Evolutionary conservation across 2,113 vertebrate species (phyloP).

Genomic region (Trogon surrucura): DNA sequence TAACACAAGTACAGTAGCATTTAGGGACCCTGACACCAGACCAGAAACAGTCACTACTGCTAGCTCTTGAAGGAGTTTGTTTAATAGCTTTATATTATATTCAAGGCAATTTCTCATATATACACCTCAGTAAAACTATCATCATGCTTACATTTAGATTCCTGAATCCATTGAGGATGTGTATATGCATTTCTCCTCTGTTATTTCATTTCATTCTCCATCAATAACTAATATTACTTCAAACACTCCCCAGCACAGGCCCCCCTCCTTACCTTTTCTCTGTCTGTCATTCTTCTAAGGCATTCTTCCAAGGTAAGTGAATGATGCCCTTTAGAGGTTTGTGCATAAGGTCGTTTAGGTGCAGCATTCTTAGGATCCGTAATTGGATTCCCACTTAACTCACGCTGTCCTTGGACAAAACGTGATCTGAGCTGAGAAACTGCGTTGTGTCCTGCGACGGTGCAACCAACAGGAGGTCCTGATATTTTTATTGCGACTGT

Average conservation of each 20-base stretch:
- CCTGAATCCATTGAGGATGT: neutral
- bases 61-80: neutral
- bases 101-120: neutral
- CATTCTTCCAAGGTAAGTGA: constrained; percentile 78
- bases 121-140: neutral
- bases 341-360: constrained; percentile 82
- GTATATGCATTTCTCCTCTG: neutral
- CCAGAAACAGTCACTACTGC: neutral
- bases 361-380: constrained; percentile 46
- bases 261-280: constrained; percentile 74
- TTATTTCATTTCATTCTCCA: neutral
- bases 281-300: constrained; percentile 80
- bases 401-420: constrained; percentile 72
- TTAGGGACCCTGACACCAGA: neutral
- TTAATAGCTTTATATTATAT: neutral
- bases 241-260: neutral
- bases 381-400: constrained; percentile 75
- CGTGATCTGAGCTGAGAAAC: constrained; percentile 66
- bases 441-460: constrained; percentile 74
- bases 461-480: constrained; percentile 67
- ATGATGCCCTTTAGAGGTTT: neutral
- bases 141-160: neutral
- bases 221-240: neutral
- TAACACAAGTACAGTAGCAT: neutral
- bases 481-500: constrained; percentile 49